phyloP scores from a whole-genome alignment of 2,888 invertebrate species.

The Andrena marginata region DNA sequence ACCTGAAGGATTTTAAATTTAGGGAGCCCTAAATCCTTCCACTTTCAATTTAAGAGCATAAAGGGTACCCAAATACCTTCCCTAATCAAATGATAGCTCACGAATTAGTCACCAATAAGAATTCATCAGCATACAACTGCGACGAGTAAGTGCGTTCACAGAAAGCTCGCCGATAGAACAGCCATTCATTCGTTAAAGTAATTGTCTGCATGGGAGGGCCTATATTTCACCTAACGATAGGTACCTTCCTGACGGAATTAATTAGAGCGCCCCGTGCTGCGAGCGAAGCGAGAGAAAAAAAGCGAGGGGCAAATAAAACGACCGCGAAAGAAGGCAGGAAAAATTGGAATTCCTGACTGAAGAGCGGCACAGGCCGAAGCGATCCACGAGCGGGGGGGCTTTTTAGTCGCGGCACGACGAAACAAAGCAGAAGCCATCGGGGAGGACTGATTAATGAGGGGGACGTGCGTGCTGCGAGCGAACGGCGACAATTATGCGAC shows the following conservation, averaged over 20 bases:
- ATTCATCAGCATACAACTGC: too few relatives aligned
- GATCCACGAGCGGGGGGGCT: conserved; percentile 23
- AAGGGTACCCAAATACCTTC: too few relatives aligned
- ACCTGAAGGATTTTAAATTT: too few relatives aligned
- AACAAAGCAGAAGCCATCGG: conserved; percentile 58
- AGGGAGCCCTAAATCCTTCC: too few relatives aligned
- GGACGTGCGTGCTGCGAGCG: conserved; percentile 61
- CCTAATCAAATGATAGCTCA: too few relatives aligned
- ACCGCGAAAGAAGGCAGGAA: conserved; percentile 12
- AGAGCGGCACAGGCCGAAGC: conserved; percentile 35
- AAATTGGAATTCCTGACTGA: conserved; percentile 37
- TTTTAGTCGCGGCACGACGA: conserved; percentile 36
- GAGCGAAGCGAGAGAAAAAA: neutral
- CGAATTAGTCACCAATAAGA: too few relatives aligned
- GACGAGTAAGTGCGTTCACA: too few relatives aligned
- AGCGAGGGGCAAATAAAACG: neutral
- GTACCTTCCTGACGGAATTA: conserved; percentile 35
- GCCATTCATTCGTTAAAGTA: conserved; percentile 5
- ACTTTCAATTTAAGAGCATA: too few relatives aligned
- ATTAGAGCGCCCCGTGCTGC: conserved; percentile 36
- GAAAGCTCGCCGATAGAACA: too few relatives aligned
- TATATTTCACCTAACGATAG: conserved; percentile 30
- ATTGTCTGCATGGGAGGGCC: neutral
- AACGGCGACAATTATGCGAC: conserved; percentile 63
- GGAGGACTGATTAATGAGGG: conserved; percentile 68